A percentile compares a stretch with the other conserved stretches of the same genome.
Conservation (phyloP, 2,113 vertebrate species). For the Guaruba guarouba region DNA sequence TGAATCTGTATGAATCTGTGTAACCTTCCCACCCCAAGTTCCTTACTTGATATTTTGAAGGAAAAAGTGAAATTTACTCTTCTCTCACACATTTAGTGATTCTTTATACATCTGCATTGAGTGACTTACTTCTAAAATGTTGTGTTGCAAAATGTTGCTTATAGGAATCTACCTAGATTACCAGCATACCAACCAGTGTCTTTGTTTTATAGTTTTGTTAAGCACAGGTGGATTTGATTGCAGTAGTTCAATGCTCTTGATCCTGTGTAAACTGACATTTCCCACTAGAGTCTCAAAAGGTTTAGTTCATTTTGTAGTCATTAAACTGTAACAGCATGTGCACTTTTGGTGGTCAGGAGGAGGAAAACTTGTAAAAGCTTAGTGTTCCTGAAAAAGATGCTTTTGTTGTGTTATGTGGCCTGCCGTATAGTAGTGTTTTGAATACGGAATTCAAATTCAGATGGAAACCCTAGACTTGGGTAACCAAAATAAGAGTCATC, state of each 20-base stretch:
- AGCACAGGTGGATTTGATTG: not conserved
- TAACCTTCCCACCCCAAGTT: fast-evolving
- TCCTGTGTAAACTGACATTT: not conserved
- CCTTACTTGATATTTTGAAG: not conserved
- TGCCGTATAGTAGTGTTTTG: not conserved
- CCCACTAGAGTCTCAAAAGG: not conserved
- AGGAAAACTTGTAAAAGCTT: not conserved
- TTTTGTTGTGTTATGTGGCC: not conserved
- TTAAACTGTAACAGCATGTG: not conserved
- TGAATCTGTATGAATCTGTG: not conserved
- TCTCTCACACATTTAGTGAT: not conserved
- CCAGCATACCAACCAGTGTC: not conserved
- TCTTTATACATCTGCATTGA: not conserved
- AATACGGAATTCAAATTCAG: not conserved
- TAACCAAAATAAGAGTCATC: not conserved
- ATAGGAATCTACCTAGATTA: not conserved
- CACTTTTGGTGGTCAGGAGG: not conserved
- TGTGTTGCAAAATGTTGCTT: not conserved
- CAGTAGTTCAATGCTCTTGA: not conserved
- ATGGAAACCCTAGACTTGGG: not conserved
- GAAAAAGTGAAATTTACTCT: not conserved
- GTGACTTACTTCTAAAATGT: not conserved
- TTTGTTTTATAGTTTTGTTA: not conserved
- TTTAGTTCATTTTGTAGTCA: not conserved
- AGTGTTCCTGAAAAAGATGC: not conserved